Conservation (phyloP, 2,113 vertebrate genomes). For the Anhinga rufa region DNA sequence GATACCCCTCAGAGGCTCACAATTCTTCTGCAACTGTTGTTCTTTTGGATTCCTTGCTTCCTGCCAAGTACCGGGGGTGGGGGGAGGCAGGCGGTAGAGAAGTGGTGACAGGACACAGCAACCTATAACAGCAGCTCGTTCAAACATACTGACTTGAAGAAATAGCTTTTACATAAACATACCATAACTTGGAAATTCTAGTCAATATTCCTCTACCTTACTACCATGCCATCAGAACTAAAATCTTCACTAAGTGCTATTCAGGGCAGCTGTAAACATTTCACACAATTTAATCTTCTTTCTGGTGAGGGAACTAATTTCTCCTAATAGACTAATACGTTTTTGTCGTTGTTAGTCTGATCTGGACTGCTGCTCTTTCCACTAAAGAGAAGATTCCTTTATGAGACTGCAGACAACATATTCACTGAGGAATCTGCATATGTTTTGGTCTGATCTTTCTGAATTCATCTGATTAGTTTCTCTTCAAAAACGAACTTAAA, state of each 20-base stretch:
- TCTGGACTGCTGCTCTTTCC: background rate
- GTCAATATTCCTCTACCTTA: background rate
- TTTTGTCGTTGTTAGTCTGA: background rate
- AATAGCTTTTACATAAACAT: background rate
- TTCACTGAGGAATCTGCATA: background rate
- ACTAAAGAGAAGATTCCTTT: background rate
- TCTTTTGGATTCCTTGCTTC: background rate
- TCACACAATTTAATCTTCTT: background rate
- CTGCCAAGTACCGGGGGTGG: background rate
- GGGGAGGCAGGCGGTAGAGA: too few relatives aligned
- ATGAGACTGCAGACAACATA: background rate
- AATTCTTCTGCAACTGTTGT: background rate
- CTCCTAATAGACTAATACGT: background rate
- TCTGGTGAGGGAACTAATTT: background rate
- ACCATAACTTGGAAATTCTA: background rate
- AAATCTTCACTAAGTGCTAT: background rate
- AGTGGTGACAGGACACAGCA: background rate
- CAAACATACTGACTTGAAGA: background rate
- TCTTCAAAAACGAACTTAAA: background rate
- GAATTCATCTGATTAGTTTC: background rate
- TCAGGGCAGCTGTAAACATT: background rate
- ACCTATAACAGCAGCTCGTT: background rate
- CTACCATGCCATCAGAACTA: background rate
- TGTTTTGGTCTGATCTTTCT: background rate
- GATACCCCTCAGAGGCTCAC: background rate